Percentiles rank a stretch among this genome's conserved stretches.
Evolutionary conservation across 2,113 vertebrate species (phyloP).

Genomic region (Cavia aperea): DNA sequence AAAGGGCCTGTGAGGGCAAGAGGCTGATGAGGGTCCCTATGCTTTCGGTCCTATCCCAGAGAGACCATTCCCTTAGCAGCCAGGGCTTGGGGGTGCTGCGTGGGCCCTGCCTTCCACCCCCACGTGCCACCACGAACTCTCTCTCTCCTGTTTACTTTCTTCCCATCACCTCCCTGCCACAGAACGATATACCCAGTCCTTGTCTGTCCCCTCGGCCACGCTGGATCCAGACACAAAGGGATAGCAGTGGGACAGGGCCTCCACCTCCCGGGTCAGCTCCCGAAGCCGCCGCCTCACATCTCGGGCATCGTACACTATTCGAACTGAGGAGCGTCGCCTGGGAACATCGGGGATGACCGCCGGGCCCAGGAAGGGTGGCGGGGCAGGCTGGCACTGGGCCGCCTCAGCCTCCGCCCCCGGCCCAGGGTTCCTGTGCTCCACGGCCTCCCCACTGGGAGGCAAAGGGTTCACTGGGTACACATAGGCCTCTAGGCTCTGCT

Average conservation of each 20-base stretch:
- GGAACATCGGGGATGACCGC: background rate
- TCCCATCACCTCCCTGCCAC: constrained; percentile 33
- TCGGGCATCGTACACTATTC: constrained; percentile 49
- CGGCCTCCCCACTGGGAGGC: background rate
- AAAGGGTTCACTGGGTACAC: constrained; percentile 62
- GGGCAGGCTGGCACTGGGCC: background rate
- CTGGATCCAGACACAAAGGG: background rate
- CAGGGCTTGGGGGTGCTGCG: background rate
- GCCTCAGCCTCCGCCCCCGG: background rate
- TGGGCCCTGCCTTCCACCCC: background rate
- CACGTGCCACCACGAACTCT: constrained; percentile 12
- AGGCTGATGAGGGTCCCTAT: background rate
- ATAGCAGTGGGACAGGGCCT: constrained; percentile 52
- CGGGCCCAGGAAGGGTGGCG: constrained; percentile 22
- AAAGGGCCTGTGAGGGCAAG: background rate
- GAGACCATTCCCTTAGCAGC: background rate
- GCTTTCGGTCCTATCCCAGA: background rate
- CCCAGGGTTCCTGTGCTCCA: constrained; percentile 2
- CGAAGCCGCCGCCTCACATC: constrained; percentile 56
- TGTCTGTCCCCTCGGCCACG: background rate
- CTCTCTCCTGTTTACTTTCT: constrained; percentile 50
- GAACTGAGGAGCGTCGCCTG: background rate
- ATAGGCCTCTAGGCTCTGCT: constrained; percentile 55
- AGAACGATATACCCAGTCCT: constrained; percentile 55
- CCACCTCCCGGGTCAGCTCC: constrained; percentile 58